A percentile compares a stretch with the other conserved stretches of the same genome.
These are phyloP conservation scores for Paralichthys olivaceus DNA, from an alignment of 2,113 vertebrate species.

Conservation along the genomic window DNA sequence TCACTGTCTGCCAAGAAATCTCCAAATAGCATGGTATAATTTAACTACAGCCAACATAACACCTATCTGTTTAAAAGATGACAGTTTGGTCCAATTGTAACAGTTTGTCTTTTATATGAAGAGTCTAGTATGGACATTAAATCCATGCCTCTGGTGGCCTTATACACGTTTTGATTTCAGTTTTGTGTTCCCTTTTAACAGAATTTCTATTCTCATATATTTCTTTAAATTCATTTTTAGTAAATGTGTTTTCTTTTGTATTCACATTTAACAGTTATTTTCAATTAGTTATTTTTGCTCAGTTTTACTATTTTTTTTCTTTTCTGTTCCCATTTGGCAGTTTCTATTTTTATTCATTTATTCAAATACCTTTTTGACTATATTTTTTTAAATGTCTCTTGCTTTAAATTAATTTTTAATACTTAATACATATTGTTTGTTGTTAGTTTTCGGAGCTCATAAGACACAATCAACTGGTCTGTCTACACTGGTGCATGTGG, in stretches of 20 bases:
- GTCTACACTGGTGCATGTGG: not conserved
- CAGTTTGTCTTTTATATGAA: slow-evolving; percentile 5
- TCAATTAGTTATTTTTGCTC: too few relatives aligned
- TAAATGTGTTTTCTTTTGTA: too few relatives aligned
- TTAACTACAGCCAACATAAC: slow-evolving; percentile 29
- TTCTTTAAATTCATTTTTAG: too few relatives aligned
- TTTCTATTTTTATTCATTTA: too few relatives aligned
- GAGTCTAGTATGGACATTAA: not conserved
- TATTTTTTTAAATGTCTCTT: too few relatives aligned
- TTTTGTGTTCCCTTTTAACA: not conserved
- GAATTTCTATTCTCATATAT: too few relatives aligned
- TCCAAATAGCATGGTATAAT: slow-evolving; percentile 39
- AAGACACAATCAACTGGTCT: not conserved
- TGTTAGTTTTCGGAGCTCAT: not conserved
- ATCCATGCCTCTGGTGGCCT: not conserved
- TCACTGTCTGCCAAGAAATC: slow-evolving; percentile 50
- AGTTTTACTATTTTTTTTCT: too few relatives aligned
- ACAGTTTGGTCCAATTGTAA: slow-evolving; percentile 14
- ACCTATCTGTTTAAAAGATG: slow-evolving; percentile 28
- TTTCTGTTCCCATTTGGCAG: too few relatives aligned
- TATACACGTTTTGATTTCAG: not conserved
- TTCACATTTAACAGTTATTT: too few relatives aligned
- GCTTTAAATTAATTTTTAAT: too few relatives aligned
- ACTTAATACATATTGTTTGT: too few relatives aligned
- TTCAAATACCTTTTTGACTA: too few relatives aligned